Conservation (phyloP, 2,113 vertebrate genomes). For the Sterrhoptilus dennistouni region DNA sequence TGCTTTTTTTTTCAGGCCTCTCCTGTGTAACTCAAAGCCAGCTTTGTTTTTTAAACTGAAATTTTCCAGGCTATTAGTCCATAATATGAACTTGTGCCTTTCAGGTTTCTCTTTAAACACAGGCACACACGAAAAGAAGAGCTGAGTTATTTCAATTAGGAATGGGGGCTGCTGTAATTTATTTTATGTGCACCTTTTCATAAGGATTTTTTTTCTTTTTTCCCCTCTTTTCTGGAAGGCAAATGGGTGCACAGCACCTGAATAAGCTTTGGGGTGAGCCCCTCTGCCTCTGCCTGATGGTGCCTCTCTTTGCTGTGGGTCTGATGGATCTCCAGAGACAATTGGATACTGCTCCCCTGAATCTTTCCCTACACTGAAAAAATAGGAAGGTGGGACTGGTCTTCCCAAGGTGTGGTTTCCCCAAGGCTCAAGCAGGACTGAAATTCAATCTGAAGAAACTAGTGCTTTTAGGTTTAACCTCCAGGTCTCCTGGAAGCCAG, state of each 20-base stretch:
- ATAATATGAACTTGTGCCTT: conserved; percentile 64
- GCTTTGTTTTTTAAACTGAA: conserved; percentile 72
- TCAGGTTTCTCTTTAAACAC: conserved; percentile 62
- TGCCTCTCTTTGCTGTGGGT: not conserved
- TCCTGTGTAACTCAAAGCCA: conserved; percentile 72
- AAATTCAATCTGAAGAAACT: not conserved
- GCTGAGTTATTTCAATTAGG: conserved; percentile 53
- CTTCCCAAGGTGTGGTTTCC: not conserved
- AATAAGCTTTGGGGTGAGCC: not conserved
- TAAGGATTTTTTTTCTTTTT: not conserved
- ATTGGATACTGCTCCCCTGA: accelerated
- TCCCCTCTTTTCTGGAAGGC: not conserved
- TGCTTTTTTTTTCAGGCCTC: conserved; percentile 37
- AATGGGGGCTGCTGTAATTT: not conserved
- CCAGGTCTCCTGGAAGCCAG: not conserved
- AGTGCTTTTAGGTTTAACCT: not conserved
- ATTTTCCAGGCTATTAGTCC: conserved; percentile 68
- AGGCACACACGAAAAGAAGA: conserved; percentile 39
- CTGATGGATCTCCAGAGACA: not conserved
- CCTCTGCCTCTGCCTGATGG: not conserved
- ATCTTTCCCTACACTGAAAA: not conserved
- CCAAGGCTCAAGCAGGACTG: not conserved
- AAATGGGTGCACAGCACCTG: not conserved
- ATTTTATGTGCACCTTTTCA: conserved; percentile 40
- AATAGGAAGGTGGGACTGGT: not conserved